Evolutionary conservation across 2,113 vertebrate genomes (phyloP), one percentile per base, ranked within the genome.

Genomic region (Heterotis niloticus): DNA sequence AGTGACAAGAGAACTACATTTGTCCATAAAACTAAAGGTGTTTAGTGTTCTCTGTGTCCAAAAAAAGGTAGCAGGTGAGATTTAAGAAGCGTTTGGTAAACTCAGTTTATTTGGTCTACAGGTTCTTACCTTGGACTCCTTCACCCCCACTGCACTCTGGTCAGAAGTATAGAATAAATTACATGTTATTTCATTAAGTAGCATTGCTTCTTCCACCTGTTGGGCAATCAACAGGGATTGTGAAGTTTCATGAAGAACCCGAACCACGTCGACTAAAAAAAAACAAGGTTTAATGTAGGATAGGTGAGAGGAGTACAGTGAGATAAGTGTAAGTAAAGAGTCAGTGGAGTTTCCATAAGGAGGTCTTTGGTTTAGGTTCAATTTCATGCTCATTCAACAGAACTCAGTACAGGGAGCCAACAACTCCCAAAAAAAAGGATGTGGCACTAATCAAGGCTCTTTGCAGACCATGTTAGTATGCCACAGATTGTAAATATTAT

Each of bases 101-200:
- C 66, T 81, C 62, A 23, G 44, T 64, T 44, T 29, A 76, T 76
- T 83, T 82, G 79, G 11, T 79, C 64, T 70, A 59, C 26, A 69
- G 80, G 51, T 85, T 85, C 90, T 87, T 86, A 93, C 92, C 92
- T 92, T 92, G 83, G 87, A 81, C 84, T 93, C 91, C 85, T 91
- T 90, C 88, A 91, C 90, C 89, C 90, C 91, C 82, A 88, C 91
- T 86, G 89, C 90, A 90, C 91, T 93, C 92, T 93, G 92, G 92
- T 93, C 92, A 91, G 92, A 91, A 89, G 92, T 90, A 93, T 90
- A 91, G 95, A 94, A 89, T 87, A 89, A 92, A 90, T 91, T 88
- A 91, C 86, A 90, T 85, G 91, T 92, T 91, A 93, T 93, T 92
- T 92, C 91, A 93, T 93, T 92, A 89, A 93, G 93, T 90, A 93